Evolutionary conservation across 2,113 vertebrate species (phyloP).

Genomic region (Macroglossus sobrinus): DNA sequence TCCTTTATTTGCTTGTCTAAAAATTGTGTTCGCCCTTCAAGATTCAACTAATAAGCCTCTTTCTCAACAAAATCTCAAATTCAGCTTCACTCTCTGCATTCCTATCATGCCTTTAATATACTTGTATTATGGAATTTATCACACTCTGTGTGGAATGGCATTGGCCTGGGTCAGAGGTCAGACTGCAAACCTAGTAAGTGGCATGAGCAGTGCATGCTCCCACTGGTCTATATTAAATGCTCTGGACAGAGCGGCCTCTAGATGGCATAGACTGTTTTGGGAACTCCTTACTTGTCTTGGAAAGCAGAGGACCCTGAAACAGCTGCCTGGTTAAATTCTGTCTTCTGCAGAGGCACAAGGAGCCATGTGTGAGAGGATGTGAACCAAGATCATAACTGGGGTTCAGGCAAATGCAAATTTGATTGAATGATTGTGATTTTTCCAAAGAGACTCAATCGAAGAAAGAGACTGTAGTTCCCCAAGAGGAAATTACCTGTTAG

Average conservation of each 20-base stretch:
- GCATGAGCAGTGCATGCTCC: neutral
- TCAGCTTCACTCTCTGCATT: neutral
- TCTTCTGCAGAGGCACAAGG: neutral
- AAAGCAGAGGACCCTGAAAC: neutral
- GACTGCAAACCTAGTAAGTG: neutral
- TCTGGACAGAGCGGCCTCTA: neutral
- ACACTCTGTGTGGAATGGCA: neutral
- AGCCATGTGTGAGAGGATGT: neutral
- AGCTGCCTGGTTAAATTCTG: neutral
- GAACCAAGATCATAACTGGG: neutral
- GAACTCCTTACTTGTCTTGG: neutral
- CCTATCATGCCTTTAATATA: neutral
- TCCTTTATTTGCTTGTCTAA: neutral
- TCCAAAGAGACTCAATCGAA: neutral
- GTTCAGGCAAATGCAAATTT: neutral
- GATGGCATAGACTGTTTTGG: neutral
- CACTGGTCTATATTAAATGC: rapidly evolving
- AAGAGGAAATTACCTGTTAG: neutral
- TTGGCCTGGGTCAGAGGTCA: neutral
- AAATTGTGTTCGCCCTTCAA: neutral
- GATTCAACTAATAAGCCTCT: neutral
- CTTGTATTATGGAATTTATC: neutral
- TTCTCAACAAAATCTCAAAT: neutral
- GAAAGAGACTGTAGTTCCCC: neutral
- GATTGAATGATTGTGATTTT: neutral